Base-by-base conservation (phyloP, 1,140 invertebrate genomes). In the Pseudomyrmex concolor region DNA sequence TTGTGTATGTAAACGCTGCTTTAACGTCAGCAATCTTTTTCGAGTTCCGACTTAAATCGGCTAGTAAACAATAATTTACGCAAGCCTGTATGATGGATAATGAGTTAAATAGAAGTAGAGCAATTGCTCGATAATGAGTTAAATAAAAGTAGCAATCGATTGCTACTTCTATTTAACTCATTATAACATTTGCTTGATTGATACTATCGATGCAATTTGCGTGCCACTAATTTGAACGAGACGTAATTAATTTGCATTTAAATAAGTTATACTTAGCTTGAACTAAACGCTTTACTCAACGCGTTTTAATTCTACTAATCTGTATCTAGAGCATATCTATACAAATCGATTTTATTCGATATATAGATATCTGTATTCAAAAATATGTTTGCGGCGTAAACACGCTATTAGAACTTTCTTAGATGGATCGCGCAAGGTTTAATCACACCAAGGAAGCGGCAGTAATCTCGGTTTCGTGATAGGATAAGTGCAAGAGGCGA, bases 351-450 rank as follows among this genome's bases (percentile, higher is more conserved):
- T 7, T 63, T 17, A 13, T 13, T 15, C 45, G 22, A 48, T 17
- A 7, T 17, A 7, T 22, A 67, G 19, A 50, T 34, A 34, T 34
- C 34, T 34, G 34, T 34, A 22, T 54, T 48, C n/a, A 45, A 60
- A 80, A 50, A 59, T 50, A 55, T 34, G 10, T 43, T 25, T 43
- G 64, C 22, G 25, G 66, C 34, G 76, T 59, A 80, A 80, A 80
- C 66, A 59, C 12, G 66, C 54, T 55, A 70, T 80, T 80, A 59
- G 54, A 71, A 50, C 43, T 50, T 80, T 80, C 54, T 48, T 54
- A 59, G 74, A 25, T 19, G 17, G 63, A 55, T 77, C 50, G 74
- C 74, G 50, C 10, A 70, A 70, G 54, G 76, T 51, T 80, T 80
- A 80, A 80, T 80, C 19, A 34, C 5, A 70, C 66, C 66, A 48